Conservation (phyloP, 2,113 vertebrate species). For the Oreamnos americanus region DNA sequence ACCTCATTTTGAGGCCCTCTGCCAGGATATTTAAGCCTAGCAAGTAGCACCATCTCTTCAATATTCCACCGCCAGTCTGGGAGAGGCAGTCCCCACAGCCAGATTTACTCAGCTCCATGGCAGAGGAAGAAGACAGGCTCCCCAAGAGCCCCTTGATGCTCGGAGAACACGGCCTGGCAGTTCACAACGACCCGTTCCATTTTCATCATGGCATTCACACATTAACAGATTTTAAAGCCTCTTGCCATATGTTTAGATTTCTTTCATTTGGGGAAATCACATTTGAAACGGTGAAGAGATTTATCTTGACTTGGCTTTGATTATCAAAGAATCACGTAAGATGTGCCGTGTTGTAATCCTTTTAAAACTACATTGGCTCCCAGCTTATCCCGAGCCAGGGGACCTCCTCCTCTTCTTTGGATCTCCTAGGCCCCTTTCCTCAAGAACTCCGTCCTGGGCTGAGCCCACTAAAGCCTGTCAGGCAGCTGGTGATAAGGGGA, state of each 20-base stretch:
- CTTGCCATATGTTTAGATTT: constrained; percentile 45
- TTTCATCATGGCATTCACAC: constrained; percentile 31
- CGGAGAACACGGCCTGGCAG: background rate
- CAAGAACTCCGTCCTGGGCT: background rate
- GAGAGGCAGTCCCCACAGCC: background rate
- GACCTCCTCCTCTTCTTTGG: background rate
- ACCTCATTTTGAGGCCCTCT: background rate
- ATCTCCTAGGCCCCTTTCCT: background rate
- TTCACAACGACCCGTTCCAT: background rate
- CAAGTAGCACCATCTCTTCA: background rate
- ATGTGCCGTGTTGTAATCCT: background rate
- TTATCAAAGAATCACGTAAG: background rate
- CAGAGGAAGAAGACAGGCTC: background rate
- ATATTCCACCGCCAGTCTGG: background rate
- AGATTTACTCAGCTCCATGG: background rate
- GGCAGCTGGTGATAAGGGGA: background rate
- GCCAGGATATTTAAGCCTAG: background rate
- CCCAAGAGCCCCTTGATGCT: background rate
- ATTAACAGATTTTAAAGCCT: constrained; percentile 20
- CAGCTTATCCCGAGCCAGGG: background rate
- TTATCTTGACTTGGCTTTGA: background rate
- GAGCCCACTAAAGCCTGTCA: background rate
- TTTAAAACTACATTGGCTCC: background rate
- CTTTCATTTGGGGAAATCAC: constrained; percentile 20
- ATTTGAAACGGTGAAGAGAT: background rate